Evolutionary conservation across 2,888 invertebrate species (phyloP), one percentile per base, ranked within the genome.

Genomic region (Uropetala carovei): DNA sequence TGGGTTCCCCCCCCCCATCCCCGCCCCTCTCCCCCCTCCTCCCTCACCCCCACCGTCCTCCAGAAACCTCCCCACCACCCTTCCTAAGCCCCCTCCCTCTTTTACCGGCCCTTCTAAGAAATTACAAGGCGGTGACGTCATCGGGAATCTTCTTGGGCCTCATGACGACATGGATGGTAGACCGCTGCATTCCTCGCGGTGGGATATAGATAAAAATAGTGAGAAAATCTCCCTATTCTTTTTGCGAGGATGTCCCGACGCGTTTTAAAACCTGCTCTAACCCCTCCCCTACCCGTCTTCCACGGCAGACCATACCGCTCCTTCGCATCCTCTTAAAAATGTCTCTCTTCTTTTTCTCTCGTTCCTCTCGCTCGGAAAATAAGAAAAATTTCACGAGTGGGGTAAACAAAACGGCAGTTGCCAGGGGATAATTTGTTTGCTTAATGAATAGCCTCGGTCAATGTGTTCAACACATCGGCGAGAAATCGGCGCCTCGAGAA

Each of bases 71-170:
- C 16, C 27, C 75, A 10, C 30, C 75, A 13, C 75, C 13, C 75
- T 22, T 22, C 75, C 75, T 11, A 43, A n/a, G 3, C 18, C 4
- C 75, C n/a, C 22, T 14, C 27, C 81, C 8, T n/a, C n/a, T n/a
- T n/a, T n/a, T n/a, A n/a, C 11, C 9, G 0, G 11, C 85, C 85
- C 60, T 22, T 27, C 27, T 58, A 30, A 27, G 30, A 60, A 86
- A 86, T 86, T 86, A 86, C 60, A 86, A 27, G 86, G 59, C 86
- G 60, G 60, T 86, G 86, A 86, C 86, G 86, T 86, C 22, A 86
- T 60, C 27, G 86, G 22, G 30, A 86, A 60, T 86, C 59, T 86
- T 60, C 86, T 43, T 59, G 86, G 60, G 60, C 86, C 30, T 27
- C 57, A 86, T 60, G 59, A 59, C 59, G 59, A 27, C 59, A 60